Evolutionary conservation across 2,797 vertebrate genomes (phyloP), one percentile per base, ranked within the genome.

Genomic region (Lagorchestes hirsutus): DNA sequence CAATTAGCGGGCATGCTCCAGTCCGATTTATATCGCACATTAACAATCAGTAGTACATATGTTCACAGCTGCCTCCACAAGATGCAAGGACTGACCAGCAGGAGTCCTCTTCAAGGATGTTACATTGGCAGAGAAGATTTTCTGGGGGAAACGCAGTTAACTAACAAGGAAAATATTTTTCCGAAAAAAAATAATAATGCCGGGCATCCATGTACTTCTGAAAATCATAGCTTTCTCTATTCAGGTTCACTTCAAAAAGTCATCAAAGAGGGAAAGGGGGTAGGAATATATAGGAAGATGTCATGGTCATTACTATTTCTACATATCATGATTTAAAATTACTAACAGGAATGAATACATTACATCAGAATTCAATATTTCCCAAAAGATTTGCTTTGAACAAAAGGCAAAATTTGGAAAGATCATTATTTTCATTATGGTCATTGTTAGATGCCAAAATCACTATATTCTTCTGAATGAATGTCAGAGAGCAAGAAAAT

Each of bases 1-100:
- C 99, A 99, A 99, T 99, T 99, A 99, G 98, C 93, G 28, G 95
- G 97, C 98, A 98, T 98, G 98, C 98, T 98, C 98, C 98, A 97
- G 98, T 98, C 96, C 97, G 98, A 98, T 98, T 98, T 98, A 98
- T 99, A 98, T 98, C 97, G 93, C 98, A 98, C 98, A 95, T 98
- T 98, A 98, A 98, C 98, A 98, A 98, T 98, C 97, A 96, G 96
- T 95, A 94, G 97, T 95, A 98, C 97, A 98, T 98, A 97, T 93
- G 97, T 97, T 98, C 98, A 97, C 98, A 98, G 97, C 98, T 98
- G 98, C 98, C 98, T 96, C 97, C 97, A 98, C 98, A 92, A 98
- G 98, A 98, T 95, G 97, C 95, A 96, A 98, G 97, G 94, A 95
- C 92, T 28, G 22, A 97, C 90, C 98, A 98, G 98, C 98, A 97